Conservation (phyloP, 2,888 invertebrate genomes). For the Drepanosiphum platanoidis region DNA sequence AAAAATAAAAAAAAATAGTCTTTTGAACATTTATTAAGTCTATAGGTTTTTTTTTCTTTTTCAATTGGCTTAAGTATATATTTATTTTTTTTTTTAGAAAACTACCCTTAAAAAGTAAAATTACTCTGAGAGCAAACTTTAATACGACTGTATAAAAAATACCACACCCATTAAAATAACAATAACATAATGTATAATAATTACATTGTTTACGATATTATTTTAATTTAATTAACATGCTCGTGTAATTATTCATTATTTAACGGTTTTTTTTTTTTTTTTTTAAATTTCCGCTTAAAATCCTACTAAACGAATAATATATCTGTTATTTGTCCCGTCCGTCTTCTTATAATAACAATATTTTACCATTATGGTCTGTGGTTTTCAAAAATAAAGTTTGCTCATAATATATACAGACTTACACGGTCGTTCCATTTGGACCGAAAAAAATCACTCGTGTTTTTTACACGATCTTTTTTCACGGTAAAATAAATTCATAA, state of each 20-base stretch:
- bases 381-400: too few species aligned
- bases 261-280: too few species aligned
- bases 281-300: too few species aligned
- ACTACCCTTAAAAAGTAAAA: background rate
- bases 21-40: conserved; percentile 25
- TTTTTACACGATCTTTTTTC: background rate
- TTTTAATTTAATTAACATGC: background rate
- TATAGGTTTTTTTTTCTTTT: conserved; percentile 8
- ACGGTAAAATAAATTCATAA: background rate
- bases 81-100: background rate
- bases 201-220: too few species aligned
- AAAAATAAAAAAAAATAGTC: background rate
- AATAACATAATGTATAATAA: background rate
- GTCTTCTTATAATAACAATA: too few species aligned
- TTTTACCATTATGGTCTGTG: too few species aligned
- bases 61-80: conserved; percentile 23
- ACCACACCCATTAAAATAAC: background rate
- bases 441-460: background rate
- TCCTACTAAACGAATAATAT: too few species aligned
- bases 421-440: too few species aligned
- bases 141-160: background rate
- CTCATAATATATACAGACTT: too few species aligned
- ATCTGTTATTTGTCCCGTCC: too few species aligned
- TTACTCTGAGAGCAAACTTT: background rate
- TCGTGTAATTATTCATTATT: too few species aligned